phyloP scores from a whole-genome alignment of 1,140 invertebrate genomes.

The Lordiphosa mommai region DNA sequence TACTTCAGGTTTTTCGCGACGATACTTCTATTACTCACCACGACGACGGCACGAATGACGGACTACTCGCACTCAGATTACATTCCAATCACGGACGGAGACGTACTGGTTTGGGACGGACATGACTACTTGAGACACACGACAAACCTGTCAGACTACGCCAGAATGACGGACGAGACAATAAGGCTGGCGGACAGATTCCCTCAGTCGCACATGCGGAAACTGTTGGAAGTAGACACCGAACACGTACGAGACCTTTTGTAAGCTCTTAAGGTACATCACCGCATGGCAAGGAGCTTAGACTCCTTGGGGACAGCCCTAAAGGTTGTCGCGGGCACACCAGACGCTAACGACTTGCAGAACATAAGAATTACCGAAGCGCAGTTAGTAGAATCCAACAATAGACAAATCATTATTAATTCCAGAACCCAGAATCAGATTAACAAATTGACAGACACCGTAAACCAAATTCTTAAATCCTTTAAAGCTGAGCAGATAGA shows the following conservation, averaged over 20 bases:
- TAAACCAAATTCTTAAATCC: not conserved
- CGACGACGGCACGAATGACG: too few species aligned
- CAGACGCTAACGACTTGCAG: constrained; percentile 1
- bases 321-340: constrained; percentile 4
- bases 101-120: too few species aligned
- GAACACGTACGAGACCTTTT: constrained; percentile 1
- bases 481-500: too few species aligned
- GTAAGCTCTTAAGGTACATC: constrained; percentile 2
- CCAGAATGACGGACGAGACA: not conserved
- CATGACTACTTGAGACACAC: not conserved
- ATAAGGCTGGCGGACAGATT: not conserved
- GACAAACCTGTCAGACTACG: not conserved
- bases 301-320: constrained; percentile 10
- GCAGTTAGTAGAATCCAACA: constrained; percentile 3
- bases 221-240: not conserved
- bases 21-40: too few species aligned
- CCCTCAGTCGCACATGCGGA: not conserved
- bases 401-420: constrained; percentile 11
- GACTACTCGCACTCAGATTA: too few species aligned
- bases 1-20: too few species aligned
- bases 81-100: too few species aligned
- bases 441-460: constrained; percentile 2
- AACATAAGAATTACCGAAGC: not conserved
- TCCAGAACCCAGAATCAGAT: not conserved
- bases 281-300: constrained; percentile 2